Evolutionary conservation across 1,140 invertebrate genomes (phyloP).

Genomic region (Venturia canescens): DNA sequence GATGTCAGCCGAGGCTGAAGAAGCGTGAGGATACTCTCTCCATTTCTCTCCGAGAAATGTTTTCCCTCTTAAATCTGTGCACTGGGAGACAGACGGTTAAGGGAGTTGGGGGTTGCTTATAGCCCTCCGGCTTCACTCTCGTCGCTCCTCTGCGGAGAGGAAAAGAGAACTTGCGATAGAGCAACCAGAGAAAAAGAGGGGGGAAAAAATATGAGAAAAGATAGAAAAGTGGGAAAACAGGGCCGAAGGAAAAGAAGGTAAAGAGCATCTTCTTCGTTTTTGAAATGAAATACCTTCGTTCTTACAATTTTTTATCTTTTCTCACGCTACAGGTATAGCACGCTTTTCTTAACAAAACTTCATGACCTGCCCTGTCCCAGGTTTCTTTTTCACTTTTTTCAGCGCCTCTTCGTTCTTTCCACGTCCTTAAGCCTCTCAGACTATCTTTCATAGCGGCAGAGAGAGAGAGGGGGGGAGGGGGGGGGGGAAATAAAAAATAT

Average conservation of each 20-base stretch:
- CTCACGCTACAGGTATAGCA: neutral
- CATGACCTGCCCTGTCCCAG: conserved; percentile 19
- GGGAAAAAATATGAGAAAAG: neutral
- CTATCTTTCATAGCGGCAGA: neutral
- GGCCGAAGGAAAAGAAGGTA: conserved; percentile 14
- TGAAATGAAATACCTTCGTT: conserved; percentile 37
- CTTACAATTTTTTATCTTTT: conserved; percentile 37
- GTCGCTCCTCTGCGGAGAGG: conserved; percentile 3
- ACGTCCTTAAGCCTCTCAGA: neutral
- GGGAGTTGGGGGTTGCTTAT: neutral
- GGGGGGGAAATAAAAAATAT: neutral
- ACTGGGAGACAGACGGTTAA: conserved; percentile 21
- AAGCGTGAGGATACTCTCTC: neutral
- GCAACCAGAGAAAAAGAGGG: conserved; percentile 12
- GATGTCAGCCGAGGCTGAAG: conserved; percentile 1
- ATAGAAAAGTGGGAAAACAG: conserved; percentile 22
- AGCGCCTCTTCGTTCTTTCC: conserved; percentile 14
- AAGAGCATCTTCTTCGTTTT: conserved; percentile 42
- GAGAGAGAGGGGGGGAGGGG: neutral
- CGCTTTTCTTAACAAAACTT: neutral
- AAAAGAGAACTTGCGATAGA: neutral
- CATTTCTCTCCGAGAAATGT: conserved; percentile 23
- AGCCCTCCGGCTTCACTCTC: conserved; percentile 36
- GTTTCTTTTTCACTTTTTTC: conserved; percentile 11
- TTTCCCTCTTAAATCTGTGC: conserved; percentile 40